Evolutionary conservation across 1,140 invertebrate species (phyloP), one percentile per base, ranked within the genome.

Genomic region (Drosophila virilis): DNA sequence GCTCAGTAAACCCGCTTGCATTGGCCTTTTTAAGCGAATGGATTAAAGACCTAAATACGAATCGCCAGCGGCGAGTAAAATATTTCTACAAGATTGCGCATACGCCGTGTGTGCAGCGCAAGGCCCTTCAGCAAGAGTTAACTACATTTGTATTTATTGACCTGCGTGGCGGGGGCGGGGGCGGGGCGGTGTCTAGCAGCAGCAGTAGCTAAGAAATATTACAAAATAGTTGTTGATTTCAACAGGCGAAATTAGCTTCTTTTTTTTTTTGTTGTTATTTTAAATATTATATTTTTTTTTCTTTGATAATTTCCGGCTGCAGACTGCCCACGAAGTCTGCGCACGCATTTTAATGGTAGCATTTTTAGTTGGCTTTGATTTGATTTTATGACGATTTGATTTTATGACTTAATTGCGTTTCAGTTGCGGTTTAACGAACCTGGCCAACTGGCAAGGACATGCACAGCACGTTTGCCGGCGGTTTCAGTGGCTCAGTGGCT

Each of bases 381-480:
- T 59, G 38, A 58, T 66, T 65, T 57, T 28, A 22, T 50, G 15
- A 32, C 42, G 46, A 73, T 67, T 59, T 59, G 40, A 42, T n/a
- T 65, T 58, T n/a, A 32, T 67, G 48, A 35, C 32, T 73, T 59
- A 72, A 72, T 72, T 72, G 33, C 35, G 40, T 43, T 67, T 54
- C 40, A 28, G 13, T 50, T 37, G 58, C 15, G 67, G 73, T 71
- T 76, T 61, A 78, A 66, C 52, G 57, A 66, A 76, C 67, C 59
- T 71, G 43, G 55, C 55, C 51, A 72, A 72, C 67, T 78, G 61
- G 73, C 76, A 78, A 78, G 76, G 76, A 78, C 76, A 65, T 66
- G 61, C 59, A 35, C 22, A 37, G 67, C 73, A 71, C 60, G 59
- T 45, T 48, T 46, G 42, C 15, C 50, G 35, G 28, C 17, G 54